phyloP scores from a whole-genome alignment of 2,113 vertebrate species.

The Amazona vittata region DNA sequence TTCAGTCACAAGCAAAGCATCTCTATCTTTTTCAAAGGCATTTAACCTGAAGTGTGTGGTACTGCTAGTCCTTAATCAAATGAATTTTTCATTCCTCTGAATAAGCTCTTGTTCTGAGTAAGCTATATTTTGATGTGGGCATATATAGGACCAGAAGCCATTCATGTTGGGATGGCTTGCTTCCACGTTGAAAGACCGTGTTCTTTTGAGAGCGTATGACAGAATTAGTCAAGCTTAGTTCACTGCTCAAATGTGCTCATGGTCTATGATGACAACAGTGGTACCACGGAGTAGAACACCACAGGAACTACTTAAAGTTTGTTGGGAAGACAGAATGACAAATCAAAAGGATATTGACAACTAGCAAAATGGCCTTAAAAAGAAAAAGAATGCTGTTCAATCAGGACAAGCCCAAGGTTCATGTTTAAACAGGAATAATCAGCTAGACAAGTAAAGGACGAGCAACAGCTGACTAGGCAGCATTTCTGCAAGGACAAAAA shows the following conservation, averaged over 20 bases:
- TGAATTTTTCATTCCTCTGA: conserved; percentile 3
- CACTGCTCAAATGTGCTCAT: not conserved
- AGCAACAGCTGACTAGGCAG: not conserved
- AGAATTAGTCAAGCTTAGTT: not conserved
- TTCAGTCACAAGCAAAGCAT: not conserved
- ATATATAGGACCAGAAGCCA: conserved; percentile 14
- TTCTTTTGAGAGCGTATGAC: not conserved
- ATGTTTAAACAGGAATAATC: not conserved
- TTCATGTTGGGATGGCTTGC: not conserved
- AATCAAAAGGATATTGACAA: not conserved
- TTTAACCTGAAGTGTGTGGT: conserved; percentile 2
- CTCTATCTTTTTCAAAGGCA: conserved; percentile 1
- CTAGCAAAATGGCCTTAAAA: not conserved
- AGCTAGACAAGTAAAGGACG: not conserved
- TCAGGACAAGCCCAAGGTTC: not conserved
- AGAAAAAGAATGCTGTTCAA: not conserved
- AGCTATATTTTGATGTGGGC: not conserved
- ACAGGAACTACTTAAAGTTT: not conserved
- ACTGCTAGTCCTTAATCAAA: conserved; percentile 19
- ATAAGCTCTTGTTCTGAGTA: not conserved
- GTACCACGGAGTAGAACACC: not conserved
- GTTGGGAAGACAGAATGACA: not conserved
- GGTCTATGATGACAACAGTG: not conserved
- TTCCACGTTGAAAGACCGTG: conserved; percentile 33
- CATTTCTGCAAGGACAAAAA: not conserved